Evolutionary conservation across 2,888 invertebrate genomes (phyloP).

Genomic region (Oscheius sp.): DNA sequence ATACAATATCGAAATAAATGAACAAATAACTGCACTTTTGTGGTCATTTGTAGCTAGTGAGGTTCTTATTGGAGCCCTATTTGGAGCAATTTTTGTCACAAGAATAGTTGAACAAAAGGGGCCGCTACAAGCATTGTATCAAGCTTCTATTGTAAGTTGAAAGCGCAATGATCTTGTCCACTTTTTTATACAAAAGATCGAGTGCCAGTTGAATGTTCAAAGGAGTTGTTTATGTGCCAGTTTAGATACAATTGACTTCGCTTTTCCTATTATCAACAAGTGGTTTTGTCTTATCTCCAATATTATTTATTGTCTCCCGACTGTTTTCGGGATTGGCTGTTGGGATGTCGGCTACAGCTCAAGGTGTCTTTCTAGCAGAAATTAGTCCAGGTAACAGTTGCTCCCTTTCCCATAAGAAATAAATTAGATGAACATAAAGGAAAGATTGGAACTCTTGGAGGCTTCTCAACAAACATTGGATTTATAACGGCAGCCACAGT

Average conservation of each 20-base stretch:
- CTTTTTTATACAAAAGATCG: background rate
- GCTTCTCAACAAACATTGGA: slow-evolving; percentile 57
- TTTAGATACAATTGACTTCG: slow-evolving; percentile 6
- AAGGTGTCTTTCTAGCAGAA: slow-evolving; percentile 60
- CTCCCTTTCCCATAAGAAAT: no score
- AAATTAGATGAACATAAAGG: slow-evolving; percentile 48
- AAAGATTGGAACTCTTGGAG: slow-evolving; percentile 58
- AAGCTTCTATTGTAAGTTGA: slow-evolving; percentile 43
- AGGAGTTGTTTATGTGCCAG: no score
- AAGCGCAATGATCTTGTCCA: background rate
- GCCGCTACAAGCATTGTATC: slow-evolving; percentile 37
- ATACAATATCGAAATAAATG: slow-evolving; percentile 20
- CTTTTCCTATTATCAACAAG: slow-evolving; percentile 5
- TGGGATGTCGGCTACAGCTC: slow-evolving; percentile 58
- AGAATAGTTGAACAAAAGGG: slow-evolving; percentile 32
- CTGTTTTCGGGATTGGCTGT: slow-evolving; percentile 59
- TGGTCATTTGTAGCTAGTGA: slow-evolving; percentile 60
- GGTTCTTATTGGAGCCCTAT: slow-evolving; percentile 60
- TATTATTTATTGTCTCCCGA: slow-evolving; percentile 53
- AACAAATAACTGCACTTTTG: slow-evolving; percentile 34
- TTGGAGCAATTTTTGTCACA: slow-evolving; percentile 40
- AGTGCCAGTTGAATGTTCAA: no score
- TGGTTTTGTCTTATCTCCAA: slow-evolving; percentile 23
- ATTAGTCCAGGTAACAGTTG: slow-evolving; percentile 62
- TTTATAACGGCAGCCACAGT: slow-evolving; percentile 54